These are phyloP conservation scores for Zaprionus camerounensis DNA, from an alignment of 1,140 invertebrate species.

Conservation along the genomic window DNA sequence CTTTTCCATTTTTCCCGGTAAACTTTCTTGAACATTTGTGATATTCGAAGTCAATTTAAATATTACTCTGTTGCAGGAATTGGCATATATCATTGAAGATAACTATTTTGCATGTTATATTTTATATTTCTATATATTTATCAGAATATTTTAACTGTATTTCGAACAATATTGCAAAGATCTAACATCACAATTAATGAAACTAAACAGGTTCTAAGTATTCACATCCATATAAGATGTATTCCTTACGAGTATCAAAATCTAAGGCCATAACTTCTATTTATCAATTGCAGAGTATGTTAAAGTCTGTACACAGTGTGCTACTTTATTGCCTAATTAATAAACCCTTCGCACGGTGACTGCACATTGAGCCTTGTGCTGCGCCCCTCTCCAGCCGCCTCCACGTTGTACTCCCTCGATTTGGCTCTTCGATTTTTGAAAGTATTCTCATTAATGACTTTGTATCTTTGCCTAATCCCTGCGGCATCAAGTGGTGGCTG, in stretches of 20 bases:
- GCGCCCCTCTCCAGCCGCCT: not conserved
- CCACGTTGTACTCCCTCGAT: slow-evolving; percentile 17
- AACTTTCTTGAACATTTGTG: not conserved
- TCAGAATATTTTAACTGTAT: rapidly evolving
- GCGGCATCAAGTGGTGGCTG: not conserved
- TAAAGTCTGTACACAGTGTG: not conserved
- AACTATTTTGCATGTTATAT: not conserved
- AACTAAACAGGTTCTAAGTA: no score
- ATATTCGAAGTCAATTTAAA: not conserved
- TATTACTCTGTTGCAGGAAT: not conserved
- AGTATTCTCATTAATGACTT: slow-evolving; percentile 60
- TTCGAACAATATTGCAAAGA: no score
- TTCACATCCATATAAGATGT: not conserved
- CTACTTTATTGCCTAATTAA: slow-evolving; percentile 53
- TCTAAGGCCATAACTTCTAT: not conserved
- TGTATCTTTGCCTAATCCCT: slow-evolving; percentile 56
- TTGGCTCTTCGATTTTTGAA: slow-evolving; percentile 56
- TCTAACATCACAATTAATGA: no score
- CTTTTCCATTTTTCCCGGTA: not conserved
- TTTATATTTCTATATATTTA: not conserved
- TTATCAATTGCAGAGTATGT: not conserved
- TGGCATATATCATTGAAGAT: not conserved
- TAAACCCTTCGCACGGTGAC: slow-evolving; percentile 43
- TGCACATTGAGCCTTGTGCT: slow-evolving; percentile 34
- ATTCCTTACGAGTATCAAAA: not conserved